Evolutionary conservation across 2,888 invertebrate genomes (phyloP).

Genomic region (Diabrotica balteata): DNA sequence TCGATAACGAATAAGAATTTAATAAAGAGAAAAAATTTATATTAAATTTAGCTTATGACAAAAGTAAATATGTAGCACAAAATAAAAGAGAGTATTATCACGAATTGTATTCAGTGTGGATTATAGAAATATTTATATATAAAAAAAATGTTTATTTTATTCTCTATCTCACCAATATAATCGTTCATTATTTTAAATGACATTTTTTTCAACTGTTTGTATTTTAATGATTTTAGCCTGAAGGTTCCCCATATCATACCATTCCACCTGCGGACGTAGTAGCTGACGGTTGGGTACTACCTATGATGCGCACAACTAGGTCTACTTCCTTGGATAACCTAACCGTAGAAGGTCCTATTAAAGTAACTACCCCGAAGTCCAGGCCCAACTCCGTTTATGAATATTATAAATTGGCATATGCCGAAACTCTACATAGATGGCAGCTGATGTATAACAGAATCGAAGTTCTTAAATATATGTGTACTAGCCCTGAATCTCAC

Average conservation of each 20-base stretch:
- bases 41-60: too few species aligned
- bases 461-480: conserved; percentile 71
- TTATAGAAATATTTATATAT: too few species aligned
- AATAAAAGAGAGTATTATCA: too few species aligned
- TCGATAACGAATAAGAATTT: too few species aligned
- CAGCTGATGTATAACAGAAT: conserved; percentile 59
- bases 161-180: too few species aligned
- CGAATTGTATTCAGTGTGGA: too few species aligned
- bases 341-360: conserved; percentile 57
- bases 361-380: conserved; percentile 46
- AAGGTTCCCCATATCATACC: conserved; percentile 89
- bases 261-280: conserved; percentile 80
- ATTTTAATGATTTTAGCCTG: conserved; percentile 62
- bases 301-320: conserved; percentile 70
- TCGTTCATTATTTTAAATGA: too few species aligned
- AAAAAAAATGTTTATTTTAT: too few species aligned
- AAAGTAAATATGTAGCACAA: too few species aligned
- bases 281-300: conserved; percentile 79
- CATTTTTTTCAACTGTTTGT: too few species aligned
- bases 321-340: conserved; percentile 85
- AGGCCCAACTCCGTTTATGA: conserved; percentile 70
- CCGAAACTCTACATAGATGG: conserved; percentile 80
- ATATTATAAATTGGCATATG: conserved; percentile 85
- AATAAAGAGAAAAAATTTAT: too few species aligned
- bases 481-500: conserved; percentile 57